These are phyloP conservation scores for Hoplodrina blanda DNA, from an alignment of 2,888 invertebrate species.

Conservation along the genomic window DNA sequence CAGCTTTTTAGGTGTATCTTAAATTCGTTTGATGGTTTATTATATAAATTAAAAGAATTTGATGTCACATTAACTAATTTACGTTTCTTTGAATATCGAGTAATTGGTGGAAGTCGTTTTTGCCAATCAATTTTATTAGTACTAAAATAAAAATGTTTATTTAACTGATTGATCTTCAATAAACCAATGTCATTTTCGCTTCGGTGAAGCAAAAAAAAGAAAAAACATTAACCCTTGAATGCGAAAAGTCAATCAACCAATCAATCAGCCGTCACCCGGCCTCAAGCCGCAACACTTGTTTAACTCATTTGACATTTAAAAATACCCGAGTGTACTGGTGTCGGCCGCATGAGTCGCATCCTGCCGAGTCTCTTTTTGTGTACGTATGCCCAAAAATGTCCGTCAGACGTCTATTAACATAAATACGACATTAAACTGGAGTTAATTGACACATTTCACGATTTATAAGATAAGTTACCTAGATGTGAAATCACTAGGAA, in stretches of 20 bases:
- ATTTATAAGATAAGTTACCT: conserved; percentile 84
- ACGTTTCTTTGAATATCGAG: conserved; percentile 51
- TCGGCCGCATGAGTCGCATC: conserved; percentile 68
- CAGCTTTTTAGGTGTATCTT: conserved; percentile 44
- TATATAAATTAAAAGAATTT: conserved; percentile 57
- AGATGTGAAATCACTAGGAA: conserved; percentile 76
- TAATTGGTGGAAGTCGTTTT: conserved; percentile 41
- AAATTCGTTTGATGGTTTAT: conserved; percentile 59
- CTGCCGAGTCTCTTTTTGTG: conserved; percentile 81
- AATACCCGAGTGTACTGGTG: conserved; percentile 73
- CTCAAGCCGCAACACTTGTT: conserved; percentile 57
- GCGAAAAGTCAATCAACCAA: conserved; percentile 61
- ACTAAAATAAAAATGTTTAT: conserved; percentile 34
- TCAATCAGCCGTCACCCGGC: conserved; percentile 52
- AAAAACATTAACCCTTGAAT: conserved; percentile 49
- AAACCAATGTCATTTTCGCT: conserved; percentile 29
- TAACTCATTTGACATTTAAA: conserved; percentile 73
- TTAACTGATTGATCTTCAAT: conserved; percentile 40
- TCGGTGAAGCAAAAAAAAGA: conserved; percentile 6
- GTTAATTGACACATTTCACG: conserved; percentile 90
- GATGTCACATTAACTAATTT: conserved; percentile 55
- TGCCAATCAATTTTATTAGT: conserved; percentile 43
- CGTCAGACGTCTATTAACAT: conserved; percentile 85
- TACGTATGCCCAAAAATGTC: conserved; percentile 77
- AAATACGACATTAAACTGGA: conserved; percentile 88